Evolutionary conservation across 2,888 invertebrate genomes (phyloP), one percentile per base, ranked within the genome.

Genomic region (Heliconius ethilla): DNA sequence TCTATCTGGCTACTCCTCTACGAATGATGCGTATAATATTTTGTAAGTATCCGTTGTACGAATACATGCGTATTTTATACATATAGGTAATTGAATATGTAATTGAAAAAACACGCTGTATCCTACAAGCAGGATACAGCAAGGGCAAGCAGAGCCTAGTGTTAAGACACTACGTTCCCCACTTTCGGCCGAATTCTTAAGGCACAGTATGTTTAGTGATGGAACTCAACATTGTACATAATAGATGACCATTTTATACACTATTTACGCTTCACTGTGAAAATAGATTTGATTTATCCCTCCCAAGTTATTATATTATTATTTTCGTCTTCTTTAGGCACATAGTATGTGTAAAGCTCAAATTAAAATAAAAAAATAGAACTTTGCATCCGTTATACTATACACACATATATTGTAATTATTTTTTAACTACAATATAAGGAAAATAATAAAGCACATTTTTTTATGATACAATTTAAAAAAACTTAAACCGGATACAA

Each of bases 401-500:
- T 6, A 6, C 45, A 15, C 15, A 22, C 22, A 22, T 22, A 55
- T 22, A 22, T 59, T 59, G 4, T n/a, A n/a, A 15, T 67, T 37
- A n/a, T 40, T 67, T 67, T 66, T 40, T 6, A 11, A 69, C 25
- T 59, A 72, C n/a, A 33, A 72, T 59, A 9, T n/a, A 59, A 59
- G 59, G 59, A 59, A 59, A 59, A 25, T 51, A 40, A 55, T 51
- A 70, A 70, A 51, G 13, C 2, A 27, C 15, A 51, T 51, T 51
- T 51, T 51, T 22, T 27, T 18, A 9, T 51, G 29, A 29, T 22
- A 70, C 22, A 51, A 22, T 55, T 13, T 22, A 3, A 55, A 40
- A 40, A 40, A 40, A 59, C n/a, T n/a, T 13, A 59, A 59, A 72
- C 72, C 72, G 72, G 72, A 72, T 59, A 72, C 72, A 72, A 59